Conservation (phyloP, 2,113 vertebrate species). For the Tretioscincus oriximinensis region DNA sequence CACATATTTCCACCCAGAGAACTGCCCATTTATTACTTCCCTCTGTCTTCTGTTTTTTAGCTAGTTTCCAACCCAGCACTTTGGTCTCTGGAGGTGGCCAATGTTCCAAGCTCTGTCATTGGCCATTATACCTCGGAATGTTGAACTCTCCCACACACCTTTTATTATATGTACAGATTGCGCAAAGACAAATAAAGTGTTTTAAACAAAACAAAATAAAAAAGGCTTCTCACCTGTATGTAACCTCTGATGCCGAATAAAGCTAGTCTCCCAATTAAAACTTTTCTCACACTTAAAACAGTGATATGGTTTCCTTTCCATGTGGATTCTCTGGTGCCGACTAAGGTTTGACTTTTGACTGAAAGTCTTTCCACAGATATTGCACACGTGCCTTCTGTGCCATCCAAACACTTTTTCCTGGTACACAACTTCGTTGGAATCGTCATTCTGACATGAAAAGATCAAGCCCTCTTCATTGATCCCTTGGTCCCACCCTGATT, state of each 20-base stretch:
- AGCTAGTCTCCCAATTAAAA: slow-evolving; percentile 81
- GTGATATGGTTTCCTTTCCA: slow-evolving; percentile 75
- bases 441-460: not conserved
- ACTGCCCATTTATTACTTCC: no score
- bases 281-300: slow-evolving; percentile 82
- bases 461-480: not conserved
- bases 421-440: not conserved
- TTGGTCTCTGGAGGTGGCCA: no score
- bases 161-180: no score
- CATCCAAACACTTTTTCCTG: not conserved
- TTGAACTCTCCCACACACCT: no score
- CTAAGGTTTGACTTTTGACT: slow-evolving; percentile 57
- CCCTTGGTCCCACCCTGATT: not conserved
- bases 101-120: no score
- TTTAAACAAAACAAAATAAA: no score
- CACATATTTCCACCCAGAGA: no score
- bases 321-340: slow-evolving; percentile 60
- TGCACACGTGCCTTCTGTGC: not conserved
- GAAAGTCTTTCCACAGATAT: slow-evolving; percentile 58
- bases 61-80: no score
- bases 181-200: no score
- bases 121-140: no score
- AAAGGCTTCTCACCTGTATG: slow-evolving; percentile 84
- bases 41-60: no score
- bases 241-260: slow-evolving; percentile 81